phyloP scores from a whole-genome alignment of 2,888 invertebrate species.

The Hofmannophila pseudospretella region DNA sequence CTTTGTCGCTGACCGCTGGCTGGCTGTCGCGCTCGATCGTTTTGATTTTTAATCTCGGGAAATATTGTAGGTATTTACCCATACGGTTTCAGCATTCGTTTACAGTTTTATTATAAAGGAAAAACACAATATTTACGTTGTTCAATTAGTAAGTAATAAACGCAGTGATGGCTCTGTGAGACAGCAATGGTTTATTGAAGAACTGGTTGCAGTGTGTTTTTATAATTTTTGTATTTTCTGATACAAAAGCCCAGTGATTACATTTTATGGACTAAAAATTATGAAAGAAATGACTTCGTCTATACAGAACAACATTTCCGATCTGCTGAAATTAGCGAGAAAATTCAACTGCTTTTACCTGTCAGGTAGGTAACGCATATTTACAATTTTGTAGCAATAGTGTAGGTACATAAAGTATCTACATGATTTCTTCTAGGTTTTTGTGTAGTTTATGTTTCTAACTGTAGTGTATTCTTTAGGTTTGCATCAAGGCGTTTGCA shows the following conservation, averaged over 20 bases:
- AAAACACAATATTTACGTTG: too few species aligned
- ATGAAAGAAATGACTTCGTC: slow-evolving; percentile 73
- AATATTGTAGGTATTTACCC: too few species aligned
- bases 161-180: neutral
- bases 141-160: too few species aligned
- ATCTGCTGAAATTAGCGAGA: slow-evolving; percentile 86
- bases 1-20: too few species aligned
- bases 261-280: slow-evolving; percentile 44
- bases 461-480: too few species aligned
- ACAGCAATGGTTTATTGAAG: neutral
- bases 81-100: too few species aligned
- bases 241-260: slow-evolving; percentile 1
- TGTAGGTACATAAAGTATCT: too few species aligned
- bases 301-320: slow-evolving; percentile 62
- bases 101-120: too few species aligned
- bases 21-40: neutral
- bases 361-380: slow-evolving; percentile 86
- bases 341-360: slow-evolving; percentile 94
- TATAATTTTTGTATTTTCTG: neutral
- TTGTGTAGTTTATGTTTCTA: too few species aligned
- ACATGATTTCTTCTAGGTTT: too few species aligned
- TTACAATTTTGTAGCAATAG: too few species aligned
- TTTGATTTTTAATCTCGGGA: neutral
- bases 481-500: slow-evolving; percentile 86
- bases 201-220: neutral